These are phyloP conservation scores for Natrix natrix DNA, from an alignment of 2,797 vertebrate genomes.

Conservation along the genomic window DNA sequence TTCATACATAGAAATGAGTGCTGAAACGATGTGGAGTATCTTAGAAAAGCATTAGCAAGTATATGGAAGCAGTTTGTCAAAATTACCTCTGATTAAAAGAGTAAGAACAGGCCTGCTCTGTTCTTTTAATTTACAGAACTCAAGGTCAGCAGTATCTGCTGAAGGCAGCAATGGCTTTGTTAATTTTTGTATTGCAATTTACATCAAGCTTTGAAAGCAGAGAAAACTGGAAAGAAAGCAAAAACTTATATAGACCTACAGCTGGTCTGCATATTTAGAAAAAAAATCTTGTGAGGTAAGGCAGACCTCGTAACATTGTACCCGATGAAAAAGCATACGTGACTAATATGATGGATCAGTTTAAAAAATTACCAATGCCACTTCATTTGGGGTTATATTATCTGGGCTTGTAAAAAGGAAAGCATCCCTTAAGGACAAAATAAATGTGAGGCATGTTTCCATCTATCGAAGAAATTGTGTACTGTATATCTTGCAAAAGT, in stretches of 20 bases:
- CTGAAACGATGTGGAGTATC: conserved; percentile 46
- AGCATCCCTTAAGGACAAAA: neutral
- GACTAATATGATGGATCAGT: neutral
- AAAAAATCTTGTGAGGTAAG: neutral
- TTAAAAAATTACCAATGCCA: neutral
- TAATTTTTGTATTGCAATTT: conserved; percentile 17
- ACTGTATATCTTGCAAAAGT: neutral
- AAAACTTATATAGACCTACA: neutral
- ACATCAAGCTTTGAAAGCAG: neutral
- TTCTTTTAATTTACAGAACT: conserved; percentile 22
- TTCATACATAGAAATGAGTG: conserved; percentile 43
- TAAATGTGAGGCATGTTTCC: neutral
- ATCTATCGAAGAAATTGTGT: neutral
- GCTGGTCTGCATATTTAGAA: neutral
- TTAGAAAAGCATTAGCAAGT: conserved; percentile 24
- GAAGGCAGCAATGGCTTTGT: conserved; percentile 28
- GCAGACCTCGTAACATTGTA: neutral
- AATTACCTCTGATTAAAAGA: conserved; percentile 9
- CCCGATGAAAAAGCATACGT: neutral
- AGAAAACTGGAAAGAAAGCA: conserved; percentile 18
- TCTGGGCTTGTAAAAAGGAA: neutral
- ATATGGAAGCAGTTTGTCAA: conserved; percentile 43
- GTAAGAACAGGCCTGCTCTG: conserved; percentile 26
- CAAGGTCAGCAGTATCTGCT: conserved; percentile 10
- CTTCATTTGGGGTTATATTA: neutral